Evolutionary conservation across 2,797 vertebrate species (phyloP).

Genomic region (Chloroceryle amazona): DNA sequence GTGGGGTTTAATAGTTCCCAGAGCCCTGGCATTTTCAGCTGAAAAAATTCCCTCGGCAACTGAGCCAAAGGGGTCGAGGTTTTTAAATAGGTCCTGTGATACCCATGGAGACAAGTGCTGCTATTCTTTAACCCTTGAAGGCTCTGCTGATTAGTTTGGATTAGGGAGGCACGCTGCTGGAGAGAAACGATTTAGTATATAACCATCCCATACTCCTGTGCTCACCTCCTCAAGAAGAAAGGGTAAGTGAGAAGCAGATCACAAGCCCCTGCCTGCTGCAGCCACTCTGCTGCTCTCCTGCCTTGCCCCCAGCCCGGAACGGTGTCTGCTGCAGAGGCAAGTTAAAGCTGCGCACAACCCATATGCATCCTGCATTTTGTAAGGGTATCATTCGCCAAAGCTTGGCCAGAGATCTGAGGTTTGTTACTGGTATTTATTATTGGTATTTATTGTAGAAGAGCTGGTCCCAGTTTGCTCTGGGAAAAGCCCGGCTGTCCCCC

Average conservation of each 20-base stretch:
- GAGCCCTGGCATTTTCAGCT: slow-evolving; percentile 66
- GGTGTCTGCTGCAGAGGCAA: neutral
- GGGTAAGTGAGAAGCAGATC: neutral
- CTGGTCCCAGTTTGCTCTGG: neutral
- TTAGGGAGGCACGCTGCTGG: slow-evolving; percentile 16
- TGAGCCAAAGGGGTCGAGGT: slow-evolving; percentile 53
- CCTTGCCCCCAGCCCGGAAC: neutral
- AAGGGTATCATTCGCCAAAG: neutral
- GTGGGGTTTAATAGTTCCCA: slow-evolving; percentile 48
- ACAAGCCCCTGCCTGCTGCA: slow-evolving; percentile 10
- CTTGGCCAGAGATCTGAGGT: neutral
- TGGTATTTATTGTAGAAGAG: neutral
- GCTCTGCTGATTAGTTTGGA: slow-evolving; percentile 60
- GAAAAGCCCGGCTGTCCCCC: neutral
- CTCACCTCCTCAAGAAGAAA: slow-evolving; percentile 34
- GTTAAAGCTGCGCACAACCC: neutral
- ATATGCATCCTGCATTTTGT: neutral
- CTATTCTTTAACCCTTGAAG: slow-evolving; percentile 76
- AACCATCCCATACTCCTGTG: neutral
- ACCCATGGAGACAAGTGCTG: slow-evolving; percentile 68
- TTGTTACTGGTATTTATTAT: neutral
- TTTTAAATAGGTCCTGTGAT: slow-evolving; percentile 47
- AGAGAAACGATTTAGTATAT: slow-evolving; percentile 30
- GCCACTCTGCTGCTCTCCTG: neutral
- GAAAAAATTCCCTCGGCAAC: slow-evolving; percentile 43